Evolutionary conservation across 2,888 invertebrate species (phyloP).

Genomic region (Aquatica leii): DNA sequence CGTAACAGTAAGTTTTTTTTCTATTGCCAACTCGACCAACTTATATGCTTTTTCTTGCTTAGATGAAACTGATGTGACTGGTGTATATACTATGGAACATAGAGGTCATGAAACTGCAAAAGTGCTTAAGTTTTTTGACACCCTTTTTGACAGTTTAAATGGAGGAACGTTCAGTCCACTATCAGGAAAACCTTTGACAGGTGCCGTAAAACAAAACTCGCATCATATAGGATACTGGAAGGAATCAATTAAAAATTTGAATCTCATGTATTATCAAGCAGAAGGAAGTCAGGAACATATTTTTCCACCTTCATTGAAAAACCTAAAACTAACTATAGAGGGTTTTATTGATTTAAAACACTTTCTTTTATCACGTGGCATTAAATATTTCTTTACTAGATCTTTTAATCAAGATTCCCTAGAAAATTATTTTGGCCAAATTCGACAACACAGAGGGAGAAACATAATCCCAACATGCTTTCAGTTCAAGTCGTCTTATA

Average conservation of each 20-base stretch:
- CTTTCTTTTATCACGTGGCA: background rate
- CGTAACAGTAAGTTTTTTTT: slow-evolving; percentile 2
- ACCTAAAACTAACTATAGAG: background rate
- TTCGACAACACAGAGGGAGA: no score
- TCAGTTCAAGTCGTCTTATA: no score
- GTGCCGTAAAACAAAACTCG: background rate
- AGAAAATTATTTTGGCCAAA: slow-evolving; percentile 2
- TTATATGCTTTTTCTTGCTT: background rate
- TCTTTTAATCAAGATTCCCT: slow-evolving; percentile 6
- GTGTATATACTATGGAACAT: background rate
- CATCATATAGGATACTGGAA: background rate
- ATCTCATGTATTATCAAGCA: background rate
- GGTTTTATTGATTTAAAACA: background rate
- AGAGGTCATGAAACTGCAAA: background rate
- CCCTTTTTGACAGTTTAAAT: slow-evolving; percentile 9
- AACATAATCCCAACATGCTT: no score
- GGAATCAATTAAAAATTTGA: background rate
- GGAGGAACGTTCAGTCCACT: background rate
- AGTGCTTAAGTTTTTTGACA: background rate
- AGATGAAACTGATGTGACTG: slow-evolving; percentile 13
- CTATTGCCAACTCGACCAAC: no score
- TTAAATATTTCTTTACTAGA: background rate
- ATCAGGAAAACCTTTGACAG: background rate
- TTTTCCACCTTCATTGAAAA: slow-evolving; percentile 3
- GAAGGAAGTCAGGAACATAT: background rate